Evolutionary conservation across 2,797 vertebrate genomes (phyloP).

Genomic region (Poecile montanus): DNA sequence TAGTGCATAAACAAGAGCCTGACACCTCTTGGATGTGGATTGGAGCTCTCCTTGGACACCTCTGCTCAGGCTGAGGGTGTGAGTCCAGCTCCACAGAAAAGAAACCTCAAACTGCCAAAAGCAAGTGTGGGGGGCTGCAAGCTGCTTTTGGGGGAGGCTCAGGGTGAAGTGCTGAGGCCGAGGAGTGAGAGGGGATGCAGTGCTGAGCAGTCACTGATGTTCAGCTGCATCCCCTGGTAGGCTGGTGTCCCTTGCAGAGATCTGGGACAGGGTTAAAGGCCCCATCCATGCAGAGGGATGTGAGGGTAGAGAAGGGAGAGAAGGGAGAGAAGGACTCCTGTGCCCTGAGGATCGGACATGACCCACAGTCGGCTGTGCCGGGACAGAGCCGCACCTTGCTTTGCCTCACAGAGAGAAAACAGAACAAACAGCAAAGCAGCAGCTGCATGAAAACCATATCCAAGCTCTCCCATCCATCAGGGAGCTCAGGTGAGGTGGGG

Average conservation of each 20-base stretch:
- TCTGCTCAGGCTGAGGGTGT: not conserved
- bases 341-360: not conserved
- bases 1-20: not conserved
- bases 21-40: not conserved
- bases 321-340: not conserved
- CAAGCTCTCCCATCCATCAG: not conserved
- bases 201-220: accelerated
- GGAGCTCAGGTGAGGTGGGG: not conserved
- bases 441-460: not conserved
- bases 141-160: not conserved
- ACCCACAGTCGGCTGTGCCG: accelerated
- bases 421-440: not conserved
- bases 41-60: not conserved
- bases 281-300: accelerated
- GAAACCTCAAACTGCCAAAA: not conserved
- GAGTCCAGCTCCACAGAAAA: not conserved
- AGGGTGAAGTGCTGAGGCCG: not conserved
- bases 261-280: not conserved
- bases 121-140: not conserved
- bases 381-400: not conserved
- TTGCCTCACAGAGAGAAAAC: not conserved
- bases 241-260: not conserved
- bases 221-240: not conserved
- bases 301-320: not conserved
- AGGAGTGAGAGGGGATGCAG: not conserved